phyloP scores from a whole-genome alignment of 2,888 invertebrate species.

The Macaria notata region DNA sequence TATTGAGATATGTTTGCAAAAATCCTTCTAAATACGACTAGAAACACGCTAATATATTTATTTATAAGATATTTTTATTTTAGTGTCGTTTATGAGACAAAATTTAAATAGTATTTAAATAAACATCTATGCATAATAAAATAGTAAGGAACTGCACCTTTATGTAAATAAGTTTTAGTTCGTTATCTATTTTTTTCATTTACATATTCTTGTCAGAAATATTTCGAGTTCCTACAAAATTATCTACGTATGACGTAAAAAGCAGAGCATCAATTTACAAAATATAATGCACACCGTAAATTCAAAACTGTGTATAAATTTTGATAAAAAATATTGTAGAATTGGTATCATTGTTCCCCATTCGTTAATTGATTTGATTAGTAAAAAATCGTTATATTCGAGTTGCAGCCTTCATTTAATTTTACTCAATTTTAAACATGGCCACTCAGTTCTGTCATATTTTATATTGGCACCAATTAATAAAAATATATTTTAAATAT shows the following conservation, averaged over 20 bases:
- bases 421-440: slow-evolving; percentile 29
- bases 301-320: slow-evolving; percentile 24
- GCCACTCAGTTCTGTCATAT: slow-evolving; percentile 41
- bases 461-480: slow-evolving; percentile 66
- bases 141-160: slow-evolving; percentile 26
- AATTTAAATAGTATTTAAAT: slow-evolving; percentile 11
- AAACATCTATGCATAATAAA: slow-evolving; percentile 27
- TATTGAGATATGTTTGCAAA: slow-evolving; percentile 64
- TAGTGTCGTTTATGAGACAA: slow-evolving; percentile 32
- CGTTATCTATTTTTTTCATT: not conserved
- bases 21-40: slow-evolving; percentile 54
- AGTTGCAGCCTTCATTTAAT: slow-evolving; percentile 31
- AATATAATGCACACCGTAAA: slow-evolving; percentile 12
- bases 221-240: slow-evolving; percentile 4
- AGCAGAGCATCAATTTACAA: slow-evolving; percentile 32
- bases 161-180: not conserved
- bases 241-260: slow-evolving; percentile 18
- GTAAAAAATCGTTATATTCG: slow-evolving; percentile 37
- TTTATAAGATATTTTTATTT: slow-evolving; percentile 32
- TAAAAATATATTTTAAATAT: slow-evolving; percentile 32
- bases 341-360: slow-evolving; percentile 69
- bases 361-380: slow-evolving; percentile 52
- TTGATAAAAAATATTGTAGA: slow-evolving; percentile 37
- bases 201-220: slow-evolving; percentile 5
- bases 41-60: slow-evolving; percentile 42